These are phyloP conservation scores for Cryptotis parvus DNA, from an alignment of 2,113 vertebrate species.

Conservation along the genomic window DNA sequence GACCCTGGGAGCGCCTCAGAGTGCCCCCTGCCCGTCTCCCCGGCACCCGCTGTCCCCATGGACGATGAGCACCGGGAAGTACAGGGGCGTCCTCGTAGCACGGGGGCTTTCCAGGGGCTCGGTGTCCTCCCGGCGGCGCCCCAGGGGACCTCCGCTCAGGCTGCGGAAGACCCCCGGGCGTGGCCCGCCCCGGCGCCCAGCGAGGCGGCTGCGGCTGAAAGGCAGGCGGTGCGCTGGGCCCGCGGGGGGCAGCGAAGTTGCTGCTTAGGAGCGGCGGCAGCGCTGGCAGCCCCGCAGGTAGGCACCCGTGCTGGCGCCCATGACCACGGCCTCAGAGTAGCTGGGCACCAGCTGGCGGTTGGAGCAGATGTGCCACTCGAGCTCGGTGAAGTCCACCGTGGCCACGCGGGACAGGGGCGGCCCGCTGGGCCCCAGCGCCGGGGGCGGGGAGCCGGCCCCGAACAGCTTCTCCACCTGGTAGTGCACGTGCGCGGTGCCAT, in stretches of 20 bases:
- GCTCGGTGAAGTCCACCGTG: constrained; percentile 90
- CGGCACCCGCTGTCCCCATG: constrained; percentile 88
- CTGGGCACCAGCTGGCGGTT: constrained; percentile 91
- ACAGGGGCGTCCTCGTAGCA: constrained; percentile 88
- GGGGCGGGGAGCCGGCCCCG: constrained; percentile 83
- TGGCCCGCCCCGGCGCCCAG: constrained; percentile 83
- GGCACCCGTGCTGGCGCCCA: constrained; percentile 84
- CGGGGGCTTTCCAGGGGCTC: constrained; percentile 86
- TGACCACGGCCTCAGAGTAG: constrained; percentile 90
- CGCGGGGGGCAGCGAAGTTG: constrained; percentile 86
- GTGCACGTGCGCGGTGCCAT: constrained; percentile 88
- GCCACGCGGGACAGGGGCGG: constrained; percentile 86
- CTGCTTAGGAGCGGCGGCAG: constrained; percentile 88
- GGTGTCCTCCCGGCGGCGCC: constrained; percentile 75
- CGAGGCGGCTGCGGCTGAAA: constrained; percentile 89
- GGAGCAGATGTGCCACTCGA: constrained; percentile 91
- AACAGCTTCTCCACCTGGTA: constrained; percentile 92
- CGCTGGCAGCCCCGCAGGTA: constrained; percentile 88
- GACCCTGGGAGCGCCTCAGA: background rate
- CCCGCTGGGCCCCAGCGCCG: constrained; percentile 60
- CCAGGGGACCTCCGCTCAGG: constrained; percentile 84
- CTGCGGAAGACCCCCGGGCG: constrained; percentile 87
- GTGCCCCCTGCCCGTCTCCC: constrained; percentile 72
- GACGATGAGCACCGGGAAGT: constrained; percentile 89
- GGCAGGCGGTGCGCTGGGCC: constrained; percentile 82